A percentile compares a stretch with the other conserved stretches of the same genome.
Evolutionary conservation across 2,888 invertebrate species (phyloP).

Genomic region (Rugalucina vietnamica): DNA sequence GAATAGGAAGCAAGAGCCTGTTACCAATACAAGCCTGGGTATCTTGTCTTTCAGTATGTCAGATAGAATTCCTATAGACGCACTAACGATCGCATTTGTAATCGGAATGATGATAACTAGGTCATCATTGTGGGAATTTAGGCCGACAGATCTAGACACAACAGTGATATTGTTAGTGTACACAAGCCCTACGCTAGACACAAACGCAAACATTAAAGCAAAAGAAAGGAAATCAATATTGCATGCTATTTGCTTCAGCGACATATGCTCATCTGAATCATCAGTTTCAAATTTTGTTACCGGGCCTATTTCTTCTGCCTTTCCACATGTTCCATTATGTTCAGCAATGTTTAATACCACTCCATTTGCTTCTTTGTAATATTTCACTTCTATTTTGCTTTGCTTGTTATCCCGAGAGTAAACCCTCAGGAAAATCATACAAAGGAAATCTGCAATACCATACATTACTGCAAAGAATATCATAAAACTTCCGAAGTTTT

Average conservation of each 20-base stretch:
- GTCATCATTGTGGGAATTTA: slow-evolving; percentile 48
- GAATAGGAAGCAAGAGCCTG: slow-evolving; percentile 38
- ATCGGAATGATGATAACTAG: slow-evolving; percentile 63
- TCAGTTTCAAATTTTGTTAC: not conserved
- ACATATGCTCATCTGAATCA: slow-evolving; percentile 9
- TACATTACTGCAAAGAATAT: slow-evolving; percentile 64
- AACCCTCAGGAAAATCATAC: slow-evolving; percentile 60
- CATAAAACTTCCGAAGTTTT: slow-evolving; percentile 66
- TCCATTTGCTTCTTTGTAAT: not conserved
- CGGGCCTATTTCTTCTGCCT: not conserved
- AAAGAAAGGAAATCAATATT: slow-evolving; percentile 59
- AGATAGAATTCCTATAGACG: slow-evolving; percentile 56
- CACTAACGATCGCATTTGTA: slow-evolving; percentile 59
- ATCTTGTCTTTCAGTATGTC: slow-evolving; percentile 58
- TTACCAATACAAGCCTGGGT: slow-evolving; percentile 56
- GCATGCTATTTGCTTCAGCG: slow-evolving; percentile 48
- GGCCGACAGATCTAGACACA: slow-evolving; percentile 45
- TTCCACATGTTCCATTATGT: not conserved
- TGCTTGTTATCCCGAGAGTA: slow-evolving; percentile 23
- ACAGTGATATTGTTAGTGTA: slow-evolving; percentile 64
- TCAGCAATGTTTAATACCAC: not conserved
- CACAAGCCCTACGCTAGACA: slow-evolving; percentile 63
- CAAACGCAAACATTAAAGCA: slow-evolving; percentile 61
- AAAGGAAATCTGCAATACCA: slow-evolving; percentile 57
- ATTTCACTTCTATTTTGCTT: not conserved